Base-by-base conservation (phyloP, 2,113 vertebrate genomes). In the Paracanthobrama guichenoti region DNA sequence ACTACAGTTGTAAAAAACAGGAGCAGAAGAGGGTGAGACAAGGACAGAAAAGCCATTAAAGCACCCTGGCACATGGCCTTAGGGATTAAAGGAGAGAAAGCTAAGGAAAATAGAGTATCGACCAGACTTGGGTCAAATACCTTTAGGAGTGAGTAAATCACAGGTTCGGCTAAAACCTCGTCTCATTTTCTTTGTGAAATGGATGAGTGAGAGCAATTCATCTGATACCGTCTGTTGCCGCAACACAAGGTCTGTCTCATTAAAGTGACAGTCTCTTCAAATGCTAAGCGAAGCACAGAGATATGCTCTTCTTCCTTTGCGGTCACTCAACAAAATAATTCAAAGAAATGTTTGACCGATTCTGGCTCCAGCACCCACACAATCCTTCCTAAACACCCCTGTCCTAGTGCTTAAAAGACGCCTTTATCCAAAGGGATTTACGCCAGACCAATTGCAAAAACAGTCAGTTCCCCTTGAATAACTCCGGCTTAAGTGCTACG, bases 21-120 rank as follows among this genome's bases (percentile, higher is more conserved):
- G 39, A 7, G 2, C 13, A 14, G 13, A 14, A 66, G 16, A 13
- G 7, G 24, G 1, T 80, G 18, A 50, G 44, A 82, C 79, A 24
- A 53, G 66, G 46, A 82, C 66, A 71, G 79, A n/a, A 53, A 81
- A 81, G 46, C 79, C 79, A 81, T 39, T 69, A 81, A 64, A 80
- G 39, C 31, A 24, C 35, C 20, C 75, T 42, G 50, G 74, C 48
- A 76, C 48, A 31, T 1, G 12, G 44, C 31, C 66, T 6, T 53
- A 24, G 22, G 22, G 80, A 53, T 82, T 55, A 35, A 2, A 26
- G 28, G 13, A 57, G 42, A 67, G 26, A 81, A 35, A 53, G 42
- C 24, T 31, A 18, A 39, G n/a, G 48, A 71, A 82, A 71, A 67
- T 50, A 80, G 60, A 80, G 44, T 80, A 80, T 67, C 60, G 60